These are phyloP conservation scores for Terebella lapidaria DNA, from an alignment of 2,888 invertebrate species.

Conservation along the genomic window DNA sequence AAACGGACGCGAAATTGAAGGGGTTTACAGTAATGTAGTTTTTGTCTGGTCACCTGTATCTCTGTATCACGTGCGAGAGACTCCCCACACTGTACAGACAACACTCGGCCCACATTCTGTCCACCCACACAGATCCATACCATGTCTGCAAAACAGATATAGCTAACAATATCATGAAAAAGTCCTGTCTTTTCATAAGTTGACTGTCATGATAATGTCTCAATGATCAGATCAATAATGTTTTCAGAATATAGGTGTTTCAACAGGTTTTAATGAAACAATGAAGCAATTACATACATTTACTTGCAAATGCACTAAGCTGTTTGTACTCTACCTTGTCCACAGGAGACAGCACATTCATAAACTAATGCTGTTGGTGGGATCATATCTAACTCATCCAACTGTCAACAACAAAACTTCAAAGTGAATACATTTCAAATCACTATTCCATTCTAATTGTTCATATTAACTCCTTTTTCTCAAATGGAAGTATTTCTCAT, in stretches of 20 bases:
- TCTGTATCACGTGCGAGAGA: slow-evolving; percentile 46
- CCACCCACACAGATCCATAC: slow-evolving; percentile 53
- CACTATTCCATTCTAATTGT: background rate
- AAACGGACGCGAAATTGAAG: no score
- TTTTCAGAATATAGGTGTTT: background rate
- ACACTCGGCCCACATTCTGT: slow-evolving; percentile 42
- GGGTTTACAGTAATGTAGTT: no score
- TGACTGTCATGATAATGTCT: background rate
- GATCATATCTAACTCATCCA: background rate
- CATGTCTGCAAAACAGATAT: slow-evolving; percentile 33
- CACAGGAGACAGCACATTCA: slow-evolving; percentile 8
- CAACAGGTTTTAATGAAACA: background rate
- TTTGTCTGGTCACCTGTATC: slow-evolving; percentile 48
- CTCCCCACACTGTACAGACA: slow-evolving; percentile 45
- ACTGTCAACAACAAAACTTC: background rate
- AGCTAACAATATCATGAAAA: background rate
- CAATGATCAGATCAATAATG: background rate
- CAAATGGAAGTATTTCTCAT: no score
- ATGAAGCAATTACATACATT: background rate
- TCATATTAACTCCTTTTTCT: no score
- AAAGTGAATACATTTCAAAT: background rate
- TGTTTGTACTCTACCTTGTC: slow-evolving; percentile 7
- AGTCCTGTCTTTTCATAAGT: background rate
- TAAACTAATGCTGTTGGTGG: slow-evolving; percentile 4
- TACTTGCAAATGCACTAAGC: background rate